Evolutionary conservation across 2,888 invertebrate species (phyloP).

Genomic region (Andrena haemorrhoa): DNA sequence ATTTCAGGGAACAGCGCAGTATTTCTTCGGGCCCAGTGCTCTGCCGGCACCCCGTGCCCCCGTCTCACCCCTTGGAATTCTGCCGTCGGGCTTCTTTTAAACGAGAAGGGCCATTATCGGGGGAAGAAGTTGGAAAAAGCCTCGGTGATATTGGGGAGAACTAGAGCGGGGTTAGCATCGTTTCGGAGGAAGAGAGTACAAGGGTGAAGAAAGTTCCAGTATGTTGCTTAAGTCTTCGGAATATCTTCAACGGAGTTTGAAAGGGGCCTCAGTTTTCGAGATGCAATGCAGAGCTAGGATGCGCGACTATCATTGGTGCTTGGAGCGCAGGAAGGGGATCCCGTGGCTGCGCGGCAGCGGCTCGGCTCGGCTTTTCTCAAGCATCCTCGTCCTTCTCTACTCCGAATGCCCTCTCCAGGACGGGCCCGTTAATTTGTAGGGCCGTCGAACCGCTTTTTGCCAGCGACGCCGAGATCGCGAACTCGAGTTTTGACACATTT

Average conservation of each 20-base stretch:
- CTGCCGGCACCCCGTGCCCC: not conserved
- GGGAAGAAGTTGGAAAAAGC: conserved; percentile 13
- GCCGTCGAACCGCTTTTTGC: conserved; percentile 78
- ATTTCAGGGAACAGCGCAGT: conserved; percentile 46
- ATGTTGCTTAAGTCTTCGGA: too few relatives aligned
- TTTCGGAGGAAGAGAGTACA: too few relatives aligned
- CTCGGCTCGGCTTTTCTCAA: conserved; percentile 24
- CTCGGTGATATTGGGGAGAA: too few relatives aligned
- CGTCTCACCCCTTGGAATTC: conserved; percentile 39
- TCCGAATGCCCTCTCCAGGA: conserved; percentile 28
- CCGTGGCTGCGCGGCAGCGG: not conserved
- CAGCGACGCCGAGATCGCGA: conserved; percentile 70
- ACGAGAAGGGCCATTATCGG: not conserved
- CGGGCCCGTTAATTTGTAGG: conserved; percentile 80
- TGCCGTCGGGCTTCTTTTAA: not conserved
- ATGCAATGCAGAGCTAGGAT: too few relatives aligned
- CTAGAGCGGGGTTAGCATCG: too few relatives aligned
- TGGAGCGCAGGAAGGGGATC: not conserved
- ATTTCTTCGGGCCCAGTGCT: conserved; percentile 19
- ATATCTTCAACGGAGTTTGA: too few relatives aligned
- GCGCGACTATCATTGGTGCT: not conserved
- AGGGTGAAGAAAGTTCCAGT: too few relatives aligned
- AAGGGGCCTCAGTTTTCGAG: too few relatives aligned
- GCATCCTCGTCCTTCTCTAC: conserved; percentile 15
- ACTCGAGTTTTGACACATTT: conserved; percentile 84